Conservation (phyloP, 53 echinoderm and acorn worm species). For the Stichopus horrens region DNA sequence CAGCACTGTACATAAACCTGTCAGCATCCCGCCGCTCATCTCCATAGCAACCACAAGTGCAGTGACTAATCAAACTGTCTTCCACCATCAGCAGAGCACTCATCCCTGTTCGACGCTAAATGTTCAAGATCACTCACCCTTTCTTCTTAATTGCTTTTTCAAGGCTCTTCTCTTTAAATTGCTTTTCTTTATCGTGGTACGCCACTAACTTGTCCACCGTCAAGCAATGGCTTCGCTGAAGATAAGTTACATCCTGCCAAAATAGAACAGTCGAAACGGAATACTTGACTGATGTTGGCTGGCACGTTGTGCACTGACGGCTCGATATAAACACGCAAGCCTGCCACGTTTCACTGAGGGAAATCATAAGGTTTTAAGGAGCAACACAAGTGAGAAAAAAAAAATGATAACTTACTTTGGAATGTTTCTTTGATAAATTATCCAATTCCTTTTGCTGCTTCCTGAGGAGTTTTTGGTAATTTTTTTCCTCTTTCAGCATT, state of each 20-base stretch:
- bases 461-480: conserved; percentile 83
- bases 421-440: conserved; percentile 81
- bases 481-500: conserved; percentile 77
- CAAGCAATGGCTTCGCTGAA: conserved; percentile 67
- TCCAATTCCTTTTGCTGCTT: conserved; percentile 94
- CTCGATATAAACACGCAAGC: too few relatives aligned
- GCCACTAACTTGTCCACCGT: conserved; percentile 84
- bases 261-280: background rate
- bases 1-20: too few relatives aligned
- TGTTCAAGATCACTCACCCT: conserved; percentile 62
- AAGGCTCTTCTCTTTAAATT: conserved; percentile 84
- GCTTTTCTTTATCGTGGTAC: conserved; percentile 90
- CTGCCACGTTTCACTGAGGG: too few relatives aligned
- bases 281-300: background rate
- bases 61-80: too few relatives aligned
- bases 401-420: conserved; percentile 65
- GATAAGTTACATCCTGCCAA: conserved; percentile 59
- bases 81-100: too few relatives aligned
- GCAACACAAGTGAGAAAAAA: too few relatives aligned
- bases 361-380: too few relatives aligned
- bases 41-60: too few relatives aligned
- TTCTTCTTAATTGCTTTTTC: conserved; percentile 99
- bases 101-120: too few relatives aligned
- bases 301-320: too few relatives aligned
- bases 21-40: too few relatives aligned